A percentile compares a stretch with the other conserved stretches of the same genome.
These are phyloP conservation scores for Itoplectis maculator DNA, from an alignment of 2,888 invertebrate species.

Conservation along the genomic window DNA sequence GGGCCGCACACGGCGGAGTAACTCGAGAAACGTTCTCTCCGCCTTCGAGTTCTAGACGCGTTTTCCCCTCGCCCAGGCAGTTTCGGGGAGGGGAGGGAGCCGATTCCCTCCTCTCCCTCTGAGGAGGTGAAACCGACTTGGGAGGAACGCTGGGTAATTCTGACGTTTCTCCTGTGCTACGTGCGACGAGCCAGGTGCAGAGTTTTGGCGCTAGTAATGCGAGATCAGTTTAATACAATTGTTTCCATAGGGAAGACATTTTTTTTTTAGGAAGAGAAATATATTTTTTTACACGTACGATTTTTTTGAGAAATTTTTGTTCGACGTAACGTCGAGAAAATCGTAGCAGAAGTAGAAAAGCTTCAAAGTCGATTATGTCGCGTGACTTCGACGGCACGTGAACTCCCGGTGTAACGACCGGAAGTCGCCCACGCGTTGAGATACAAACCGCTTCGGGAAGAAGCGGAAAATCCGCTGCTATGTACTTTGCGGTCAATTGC, in stretches of 20 bases:
- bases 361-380: conserved; percentile 49
- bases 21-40: conserved; percentile 76
- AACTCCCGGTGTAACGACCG: conserved; percentile 63
- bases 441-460: conserved; percentile 55
- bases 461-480: conserved; percentile 32
- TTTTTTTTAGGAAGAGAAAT: no score
- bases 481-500: neutral
- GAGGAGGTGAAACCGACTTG: conserved; percentile 3
- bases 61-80: conserved; percentile 24
- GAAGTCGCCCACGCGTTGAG: conserved; percentile 59
- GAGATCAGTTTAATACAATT: conserved; percentile 14
- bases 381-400: conserved; percentile 59
- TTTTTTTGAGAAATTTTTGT: no score
- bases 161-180: conserved; percentile 16
- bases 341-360: conserved; percentile 4
- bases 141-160: conserved; percentile 1
- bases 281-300: no score
- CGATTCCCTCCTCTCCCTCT: neutral
- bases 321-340: neutral
- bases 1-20: conserved; percentile 71
- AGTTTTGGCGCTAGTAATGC: neutral
- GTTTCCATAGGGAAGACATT: neutral
- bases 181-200: neutral
- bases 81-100: no score
- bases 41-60: conserved; percentile 53